Evolutionary conservation across 2,797 vertebrate species (phyloP).

Genomic region (Pagetopsis macropterus): DNA sequence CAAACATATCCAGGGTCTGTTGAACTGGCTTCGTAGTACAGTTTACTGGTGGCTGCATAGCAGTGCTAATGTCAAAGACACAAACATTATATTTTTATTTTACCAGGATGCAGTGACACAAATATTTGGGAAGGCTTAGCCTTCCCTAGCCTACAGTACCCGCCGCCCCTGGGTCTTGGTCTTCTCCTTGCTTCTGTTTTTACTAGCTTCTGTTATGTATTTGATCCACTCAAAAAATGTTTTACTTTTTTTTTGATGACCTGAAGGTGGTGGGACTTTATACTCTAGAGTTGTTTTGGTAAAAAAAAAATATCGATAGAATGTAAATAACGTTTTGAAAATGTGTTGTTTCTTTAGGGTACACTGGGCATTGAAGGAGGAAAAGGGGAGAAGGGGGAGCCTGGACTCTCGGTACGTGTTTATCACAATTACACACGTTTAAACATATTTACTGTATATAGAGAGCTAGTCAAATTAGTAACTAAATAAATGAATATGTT

Average conservation of each 20-base stretch:
- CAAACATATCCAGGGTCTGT: no score
- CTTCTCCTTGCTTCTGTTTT: neutral
- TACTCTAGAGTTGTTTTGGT: neutral
- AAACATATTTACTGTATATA: neutral
- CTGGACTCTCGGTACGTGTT: constrained; percentile 88
- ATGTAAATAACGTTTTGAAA: neutral
- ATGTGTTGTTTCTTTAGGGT: constrained; percentile 76
- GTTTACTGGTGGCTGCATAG: no score
- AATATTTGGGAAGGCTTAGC: no score
- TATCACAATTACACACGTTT: neutral
- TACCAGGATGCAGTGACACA: no score
- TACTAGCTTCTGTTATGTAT: neutral
- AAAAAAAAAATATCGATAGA: neutral
- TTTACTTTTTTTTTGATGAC: neutral
- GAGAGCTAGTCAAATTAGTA: neutral
- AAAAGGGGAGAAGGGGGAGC: constrained; percentile 90
- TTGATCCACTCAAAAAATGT: neutral
- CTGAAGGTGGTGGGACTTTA: neutral
- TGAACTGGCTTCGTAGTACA: no score
- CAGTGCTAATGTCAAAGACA: no score
- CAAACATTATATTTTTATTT: no score
- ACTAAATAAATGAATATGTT: constrained; percentile 10
- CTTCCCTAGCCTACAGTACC: no score
- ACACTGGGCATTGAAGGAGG: constrained; percentile 77
- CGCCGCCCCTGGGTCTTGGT: neutral